phyloP scores from a whole-genome alignment of 1,140 invertebrate species.

The Archivesica marissinica region DNA sequence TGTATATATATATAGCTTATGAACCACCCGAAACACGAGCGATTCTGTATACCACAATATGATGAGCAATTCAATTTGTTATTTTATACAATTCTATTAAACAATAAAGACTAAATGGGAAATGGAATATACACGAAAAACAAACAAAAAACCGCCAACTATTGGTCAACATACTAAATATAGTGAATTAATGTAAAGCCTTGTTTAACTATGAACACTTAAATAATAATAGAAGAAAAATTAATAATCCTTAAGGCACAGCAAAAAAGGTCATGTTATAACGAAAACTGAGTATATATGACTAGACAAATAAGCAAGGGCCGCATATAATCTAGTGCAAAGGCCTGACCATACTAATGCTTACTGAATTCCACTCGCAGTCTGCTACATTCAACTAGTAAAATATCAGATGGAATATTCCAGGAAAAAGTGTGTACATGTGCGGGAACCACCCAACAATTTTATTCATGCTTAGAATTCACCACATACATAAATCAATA shows the following conservation, averaged over 20 bases:
- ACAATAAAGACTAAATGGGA: conserved; percentile 55
- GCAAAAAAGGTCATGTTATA: conserved; percentile 76
- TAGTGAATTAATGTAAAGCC: conserved; percentile 72
- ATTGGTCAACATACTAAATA: conserved; percentile 68
- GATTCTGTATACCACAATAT: conserved; percentile 26
- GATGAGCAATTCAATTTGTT: conserved; percentile 45
- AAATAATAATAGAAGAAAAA: conserved; percentile 69
- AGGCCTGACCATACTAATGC: neutral
- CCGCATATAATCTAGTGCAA: conserved; percentile 33
- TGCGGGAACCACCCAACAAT: too few relatives aligned
- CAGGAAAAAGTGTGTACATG: too few relatives aligned
- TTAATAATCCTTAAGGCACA: conserved; percentile 78
- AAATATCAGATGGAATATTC: too few relatives aligned
- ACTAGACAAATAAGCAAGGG: conserved; percentile 75
- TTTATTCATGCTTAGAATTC: too few relatives aligned
- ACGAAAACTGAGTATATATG: conserved; percentile 76
- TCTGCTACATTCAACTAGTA: too few relatives aligned
- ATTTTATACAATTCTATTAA: conserved; percentile 45
- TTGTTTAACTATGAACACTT: conserved; percentile 72
- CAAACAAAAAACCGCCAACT: conserved; percentile 57
- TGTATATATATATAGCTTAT: conserved; percentile 67
- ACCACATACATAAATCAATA: too few relatives aligned
- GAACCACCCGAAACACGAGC: conserved; percentile 40
- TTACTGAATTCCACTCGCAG: neutral
- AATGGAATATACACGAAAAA: conserved; percentile 65